Evolutionary conservation across 2,797 vertebrate genomes (phyloP).

Genomic region (Mus caroli): DNA sequence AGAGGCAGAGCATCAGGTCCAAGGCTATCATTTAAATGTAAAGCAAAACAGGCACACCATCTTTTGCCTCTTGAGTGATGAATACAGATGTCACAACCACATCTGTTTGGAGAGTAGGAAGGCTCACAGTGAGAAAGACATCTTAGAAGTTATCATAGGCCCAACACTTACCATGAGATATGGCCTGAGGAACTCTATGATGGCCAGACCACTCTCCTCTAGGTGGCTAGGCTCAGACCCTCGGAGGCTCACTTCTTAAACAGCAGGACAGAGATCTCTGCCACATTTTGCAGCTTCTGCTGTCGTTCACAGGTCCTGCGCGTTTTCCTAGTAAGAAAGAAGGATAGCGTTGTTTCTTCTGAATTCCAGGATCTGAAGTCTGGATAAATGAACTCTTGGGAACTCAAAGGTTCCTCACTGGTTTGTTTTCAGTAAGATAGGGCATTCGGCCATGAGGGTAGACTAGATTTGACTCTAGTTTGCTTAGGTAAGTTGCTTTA

Average conservation of each 20-base stretch:
- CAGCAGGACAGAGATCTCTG: neutral
- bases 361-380: slow-evolving; percentile 2
- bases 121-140: neutral
- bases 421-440: neutral
- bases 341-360: neutral
- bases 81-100: neutral
- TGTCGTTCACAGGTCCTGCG: neutral
- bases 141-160: neutral
- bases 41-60: neutral
- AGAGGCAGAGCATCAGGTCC: neutral
- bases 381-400: neutral
- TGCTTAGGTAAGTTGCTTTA: neutral
- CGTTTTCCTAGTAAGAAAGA: neutral
- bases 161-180: neutral
- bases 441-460: neutral
- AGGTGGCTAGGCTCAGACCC: neutral
- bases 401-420: neutral
- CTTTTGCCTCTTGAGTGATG: neutral
- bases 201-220: neutral
- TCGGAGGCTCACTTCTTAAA: neutral
- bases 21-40: neutral
- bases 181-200: neutral
- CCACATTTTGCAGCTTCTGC: fast-evolving
- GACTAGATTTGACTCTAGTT: slow-evolving; percentile 13
- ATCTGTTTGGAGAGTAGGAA: neutral